These are phyloP conservation scores for Hydroisotoma schaefferi DNA, from an alignment of 2,888 invertebrate species.

Conservation along the genomic window DNA sequence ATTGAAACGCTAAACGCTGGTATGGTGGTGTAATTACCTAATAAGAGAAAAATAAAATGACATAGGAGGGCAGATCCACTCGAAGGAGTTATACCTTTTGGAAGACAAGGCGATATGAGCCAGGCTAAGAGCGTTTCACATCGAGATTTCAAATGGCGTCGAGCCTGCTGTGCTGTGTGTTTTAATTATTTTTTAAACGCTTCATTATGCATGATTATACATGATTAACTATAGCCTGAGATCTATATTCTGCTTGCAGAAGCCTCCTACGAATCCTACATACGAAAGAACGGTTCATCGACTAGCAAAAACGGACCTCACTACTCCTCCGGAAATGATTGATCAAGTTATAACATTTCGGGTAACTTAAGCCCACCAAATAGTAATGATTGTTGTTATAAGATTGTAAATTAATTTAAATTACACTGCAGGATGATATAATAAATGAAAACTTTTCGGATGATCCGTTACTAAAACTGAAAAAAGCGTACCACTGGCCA, in stretches of 20 bases:
- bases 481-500: constrained; percentile 43
- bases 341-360: constrained; percentile 39
- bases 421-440: not conserved
- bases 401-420: not conserved
- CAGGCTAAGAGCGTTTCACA: constrained; percentile 39
- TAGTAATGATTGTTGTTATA: not conserved
- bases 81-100: constrained; percentile 43
- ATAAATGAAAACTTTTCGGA: not conserved
- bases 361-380: constrained; percentile 10
- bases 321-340: constrained; percentile 8
- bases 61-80: constrained; percentile 42
- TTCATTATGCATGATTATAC: not conserved
- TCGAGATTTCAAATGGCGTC: constrained; percentile 44
- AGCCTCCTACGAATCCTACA: constrained; percentile 22
- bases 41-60: no score
- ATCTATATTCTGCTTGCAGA: constrained; percentile 16
- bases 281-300: constrained; percentile 36
- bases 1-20: no score
- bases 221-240: not conserved
- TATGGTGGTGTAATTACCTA: no score
- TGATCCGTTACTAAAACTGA: constrained; percentile 29
- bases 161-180: constrained; percentile 29
- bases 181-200: not conserved
- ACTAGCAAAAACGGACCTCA: constrained; percentile 39
- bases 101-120: constrained; percentile 43